phyloP scores from a whole-genome alignment of 2,113 vertebrate genomes.

The Callocephalon fimbriatum region DNA sequence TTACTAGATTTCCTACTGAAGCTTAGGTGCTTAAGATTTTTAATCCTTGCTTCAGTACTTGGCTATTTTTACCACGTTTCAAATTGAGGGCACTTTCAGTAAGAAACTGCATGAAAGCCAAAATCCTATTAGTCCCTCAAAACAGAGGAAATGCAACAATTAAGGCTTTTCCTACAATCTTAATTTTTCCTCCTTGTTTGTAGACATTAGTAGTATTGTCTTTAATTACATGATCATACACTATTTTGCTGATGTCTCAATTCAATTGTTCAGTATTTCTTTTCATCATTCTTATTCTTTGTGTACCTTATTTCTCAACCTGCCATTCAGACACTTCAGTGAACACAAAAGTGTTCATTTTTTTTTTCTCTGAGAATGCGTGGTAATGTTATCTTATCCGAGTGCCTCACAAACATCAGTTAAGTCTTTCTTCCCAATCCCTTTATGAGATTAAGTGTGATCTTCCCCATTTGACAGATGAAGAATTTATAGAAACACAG shows the following conservation, averaged over 20 bases:
- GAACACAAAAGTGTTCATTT: conserved; percentile 59
- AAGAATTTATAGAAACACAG: neutral
- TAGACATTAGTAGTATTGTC: conserved; percentile 35
- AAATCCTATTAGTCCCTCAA: neutral
- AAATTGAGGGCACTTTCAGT: neutral
- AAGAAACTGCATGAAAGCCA: neutral
- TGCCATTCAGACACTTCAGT: conserved; percentile 68
- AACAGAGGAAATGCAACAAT: conserved; percentile 33
- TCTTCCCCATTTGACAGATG: conserved; percentile 21
- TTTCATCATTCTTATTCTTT: conserved; percentile 63
- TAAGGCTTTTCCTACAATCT: conserved; percentile 13
- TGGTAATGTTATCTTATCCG: conserved; percentile 26
- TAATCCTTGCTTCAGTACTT: neutral
- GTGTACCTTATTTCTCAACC: conserved; percentile 62
- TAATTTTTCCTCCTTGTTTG: conserved; percentile 62
- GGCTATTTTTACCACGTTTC: neutral
- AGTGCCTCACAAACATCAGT: conserved; percentile 54
- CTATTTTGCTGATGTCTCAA: conserved; percentile 51
- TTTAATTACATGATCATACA: conserved; percentile 67
- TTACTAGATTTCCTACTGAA: neutral
- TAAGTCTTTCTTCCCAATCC: conserved; percentile 31
- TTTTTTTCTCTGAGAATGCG: conserved; percentile 16
- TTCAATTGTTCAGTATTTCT: conserved; percentile 60
- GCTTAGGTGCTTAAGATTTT: neutral
- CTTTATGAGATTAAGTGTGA: conserved; percentile 37